These are phyloP conservation scores for Syncerus caffer DNA, from an alignment of 2,797 vertebrate genomes.

Conservation along the genomic window DNA sequence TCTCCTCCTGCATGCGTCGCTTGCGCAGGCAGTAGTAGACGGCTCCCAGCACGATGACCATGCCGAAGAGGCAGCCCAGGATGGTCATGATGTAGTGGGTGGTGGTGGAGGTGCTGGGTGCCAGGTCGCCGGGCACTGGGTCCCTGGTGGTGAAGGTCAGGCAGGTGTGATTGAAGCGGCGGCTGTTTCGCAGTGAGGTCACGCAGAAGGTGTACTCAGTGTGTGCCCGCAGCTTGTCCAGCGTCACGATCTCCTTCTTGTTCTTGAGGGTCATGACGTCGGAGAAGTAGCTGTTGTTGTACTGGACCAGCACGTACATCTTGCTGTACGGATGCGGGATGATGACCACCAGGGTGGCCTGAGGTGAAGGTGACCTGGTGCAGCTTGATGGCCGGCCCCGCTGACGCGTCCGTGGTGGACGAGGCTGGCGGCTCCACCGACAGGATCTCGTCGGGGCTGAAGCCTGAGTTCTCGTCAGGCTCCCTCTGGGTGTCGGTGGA, in stretches of 20 bases:
- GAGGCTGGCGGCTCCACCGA: slow-evolving; percentile 90
- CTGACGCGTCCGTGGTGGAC: slow-evolving; percentile 86
- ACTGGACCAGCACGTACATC: slow-evolving; percentile 98
- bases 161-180: slow-evolving; percentile 96
- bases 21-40: slow-evolving; percentile 97
- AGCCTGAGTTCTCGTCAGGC: slow-evolving; percentile 91
- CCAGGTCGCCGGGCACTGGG: slow-evolving; percentile 87
- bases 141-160: slow-evolving; percentile 92
- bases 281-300: slow-evolving; percentile 95
- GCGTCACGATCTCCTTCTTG: slow-evolving; percentile 94
- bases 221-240: slow-evolving; percentile 93
- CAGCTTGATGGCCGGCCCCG: slow-evolving; percentile 93
- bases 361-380: slow-evolving; percentile 93
- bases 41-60: slow-evolving; percentile 95
- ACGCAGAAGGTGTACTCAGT: slow-evolving; percentile 98
- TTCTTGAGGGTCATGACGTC: slow-evolving; percentile 96
- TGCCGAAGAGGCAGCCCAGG: slow-evolving; percentile 96
- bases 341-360: slow-evolving; percentile 93
- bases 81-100: slow-evolving; percentile 99
- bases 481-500: slow-evolving; percentile 88
- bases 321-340: slow-evolving; percentile 97
- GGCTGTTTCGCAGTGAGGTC: slow-evolving; percentile 95
- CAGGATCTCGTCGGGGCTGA: slow-evolving; percentile 86
- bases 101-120: slow-evolving; percentile 94
- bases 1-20: slow-evolving; percentile 94